Evolutionary conservation across 2,797 vertebrate genomes (phyloP).

Genomic region (Molossus molossus): DNA sequence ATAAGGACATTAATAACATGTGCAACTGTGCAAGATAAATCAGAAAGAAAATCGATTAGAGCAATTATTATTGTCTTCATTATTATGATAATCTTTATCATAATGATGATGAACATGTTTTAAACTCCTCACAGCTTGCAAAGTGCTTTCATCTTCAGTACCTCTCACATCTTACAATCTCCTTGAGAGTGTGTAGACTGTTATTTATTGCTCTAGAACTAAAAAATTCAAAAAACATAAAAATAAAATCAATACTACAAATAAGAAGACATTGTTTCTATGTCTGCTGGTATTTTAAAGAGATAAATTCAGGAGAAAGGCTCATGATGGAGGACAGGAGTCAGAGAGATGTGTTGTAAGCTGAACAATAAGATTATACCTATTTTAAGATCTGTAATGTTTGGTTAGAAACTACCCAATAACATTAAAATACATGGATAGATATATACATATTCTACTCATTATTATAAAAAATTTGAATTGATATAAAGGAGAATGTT

Average conservation of each 20-base stretch:
- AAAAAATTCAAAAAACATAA: not conserved
- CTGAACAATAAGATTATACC: not conserved
- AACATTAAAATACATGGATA: not conserved
- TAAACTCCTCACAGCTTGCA: conserved; percentile 1
- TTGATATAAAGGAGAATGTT: not conserved
- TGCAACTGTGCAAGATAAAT: not conserved
- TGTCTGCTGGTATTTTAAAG: not conserved
- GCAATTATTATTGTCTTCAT: not conserved
- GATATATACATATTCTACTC: not conserved
- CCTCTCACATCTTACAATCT: not conserved
- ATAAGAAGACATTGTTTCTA: not conserved
- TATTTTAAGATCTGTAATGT: conserved; percentile 33
- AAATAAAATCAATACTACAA: not conserved
- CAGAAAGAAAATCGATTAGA: conserved; percentile 33
- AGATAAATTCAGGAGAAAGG: not conserved
- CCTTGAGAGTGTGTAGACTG: not conserved
- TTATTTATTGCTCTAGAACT: not conserved
- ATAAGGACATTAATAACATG: conserved; percentile 37
- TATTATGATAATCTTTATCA: not conserved
- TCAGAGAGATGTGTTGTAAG: not conserved
- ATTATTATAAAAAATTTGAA: not conserved
- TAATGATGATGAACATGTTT: not conserved
- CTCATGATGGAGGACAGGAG: not conserved
- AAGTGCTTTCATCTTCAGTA: not conserved
- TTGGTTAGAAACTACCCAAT: conserved; percentile 1